Evolutionary conservation across 2,888 invertebrate genomes (phyloP).

Genomic region (Parnassius apollo): DNA sequence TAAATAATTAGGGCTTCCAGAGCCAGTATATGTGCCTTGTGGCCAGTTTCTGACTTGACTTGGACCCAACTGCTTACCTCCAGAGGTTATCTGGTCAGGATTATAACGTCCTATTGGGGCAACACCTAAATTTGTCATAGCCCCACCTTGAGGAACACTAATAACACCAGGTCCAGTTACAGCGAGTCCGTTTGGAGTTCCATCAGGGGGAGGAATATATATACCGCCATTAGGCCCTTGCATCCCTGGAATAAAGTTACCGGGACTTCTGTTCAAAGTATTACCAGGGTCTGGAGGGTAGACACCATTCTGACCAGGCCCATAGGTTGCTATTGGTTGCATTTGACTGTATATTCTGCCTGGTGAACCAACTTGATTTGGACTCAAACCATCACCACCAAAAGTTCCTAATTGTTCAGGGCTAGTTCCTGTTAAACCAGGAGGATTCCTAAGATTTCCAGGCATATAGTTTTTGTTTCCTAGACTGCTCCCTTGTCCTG

Average conservation of each 20-base stretch:
- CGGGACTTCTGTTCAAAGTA: not conserved
- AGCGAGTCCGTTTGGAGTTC: constrained; percentile 5
- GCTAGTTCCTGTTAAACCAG: not conserved
- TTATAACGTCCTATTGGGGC: constrained; percentile 7
- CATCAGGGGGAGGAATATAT: constrained; percentile 7
- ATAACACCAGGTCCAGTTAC: constrained; percentile 1
- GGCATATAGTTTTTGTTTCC: constrained; percentile 15
- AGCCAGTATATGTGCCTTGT: constrained; percentile 6
- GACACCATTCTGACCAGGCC: constrained; percentile 8
- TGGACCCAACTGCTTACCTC: not conserved
- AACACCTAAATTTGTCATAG: constrained; percentile 6
- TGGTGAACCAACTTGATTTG: constrained; percentile 10
- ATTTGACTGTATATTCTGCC: constrained; percentile 9
- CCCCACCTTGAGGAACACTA: constrained; percentile 1
- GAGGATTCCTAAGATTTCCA: constrained; percentile 10
- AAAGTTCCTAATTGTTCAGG: constrained; percentile 3
- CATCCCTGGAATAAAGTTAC: constrained; percentile 4
- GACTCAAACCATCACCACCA: not conserved
- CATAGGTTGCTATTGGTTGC: constrained; percentile 5
- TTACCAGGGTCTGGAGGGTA: not conserved
- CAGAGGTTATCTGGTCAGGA: constrained; percentile 9
- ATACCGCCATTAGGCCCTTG: constrained; percentile 6
- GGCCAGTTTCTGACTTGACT: constrained; percentile 16
- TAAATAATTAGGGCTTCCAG: constrained; percentile 22
- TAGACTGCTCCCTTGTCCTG: constrained; percentile 10